phyloP scores from a whole-genome alignment of 2,888 invertebrate genomes.

The Pelosia muscerda region DNA sequence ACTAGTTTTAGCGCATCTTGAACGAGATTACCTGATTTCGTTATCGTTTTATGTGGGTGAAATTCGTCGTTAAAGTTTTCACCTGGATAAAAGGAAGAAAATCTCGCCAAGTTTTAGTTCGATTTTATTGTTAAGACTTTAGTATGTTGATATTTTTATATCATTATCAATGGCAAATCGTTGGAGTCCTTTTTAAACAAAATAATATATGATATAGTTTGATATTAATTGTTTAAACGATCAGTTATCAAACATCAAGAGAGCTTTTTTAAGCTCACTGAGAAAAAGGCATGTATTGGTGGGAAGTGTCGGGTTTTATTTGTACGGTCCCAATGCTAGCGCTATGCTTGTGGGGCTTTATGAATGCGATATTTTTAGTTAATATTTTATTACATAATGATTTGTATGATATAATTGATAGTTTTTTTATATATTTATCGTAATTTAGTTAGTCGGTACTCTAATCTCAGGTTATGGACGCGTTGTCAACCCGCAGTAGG shows the following conservation, averaged over 20 bases:
- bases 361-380: conserved; percentile 15
- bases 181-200: neutral
- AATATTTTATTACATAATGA: conserved; percentile 2
- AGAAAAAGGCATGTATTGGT: neutral
- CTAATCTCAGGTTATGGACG: conserved; percentile 11
- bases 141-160: neutral
- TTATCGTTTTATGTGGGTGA: neutral
- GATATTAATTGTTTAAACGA: conserved; percentile 2
- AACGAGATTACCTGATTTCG: neutral
- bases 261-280: neutral
- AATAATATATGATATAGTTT: conserved; percentile 1
- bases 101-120: neutral
- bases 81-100: neutral
- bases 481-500: conserved; percentile 18
- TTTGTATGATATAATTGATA: conserved; percentile 1
- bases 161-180: neutral
- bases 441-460: neutral
- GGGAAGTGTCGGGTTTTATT: neutral
- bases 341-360: conserved; percentile 2
- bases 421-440: conserved; percentile 8
- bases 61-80: neutral
- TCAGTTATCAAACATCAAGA: neutral
- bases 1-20: neutral
- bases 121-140: neutral
- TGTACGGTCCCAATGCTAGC: neutral